A percentile compares a stretch with the other conserved stretches of the same genome.
These are phyloP conservation scores for Engraulis encrasicolus DNA, from an alignment of 2,113 vertebrate species.

Conservation along the genomic window DNA sequence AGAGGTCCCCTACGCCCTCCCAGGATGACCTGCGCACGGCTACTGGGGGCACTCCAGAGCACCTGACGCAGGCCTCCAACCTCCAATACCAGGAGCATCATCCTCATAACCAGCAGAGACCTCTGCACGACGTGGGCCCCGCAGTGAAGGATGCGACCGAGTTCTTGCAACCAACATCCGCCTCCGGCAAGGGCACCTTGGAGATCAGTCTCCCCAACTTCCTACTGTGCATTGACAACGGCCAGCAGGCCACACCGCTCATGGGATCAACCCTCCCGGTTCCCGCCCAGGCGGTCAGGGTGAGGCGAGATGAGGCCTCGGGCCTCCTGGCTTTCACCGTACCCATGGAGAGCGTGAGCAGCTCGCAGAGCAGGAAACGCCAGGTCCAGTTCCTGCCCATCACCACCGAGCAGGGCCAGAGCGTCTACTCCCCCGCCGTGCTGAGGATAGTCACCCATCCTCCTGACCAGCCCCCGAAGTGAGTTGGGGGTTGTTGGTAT, in stretches of 20 bases:
- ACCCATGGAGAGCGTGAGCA: neutral
- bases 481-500: no score
- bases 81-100: no score
- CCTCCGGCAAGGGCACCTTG: neutral
- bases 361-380: neutral
- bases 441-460: neutral
- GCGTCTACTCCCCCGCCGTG: neutral
- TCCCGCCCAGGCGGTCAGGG: neutral
- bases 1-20: neutral
- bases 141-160: neutral
- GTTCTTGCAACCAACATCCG: neutral
- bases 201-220: neutral
- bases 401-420: neutral
- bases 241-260: neutral
- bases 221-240: neutral
- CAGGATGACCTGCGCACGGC: neutral
- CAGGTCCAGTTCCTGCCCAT: neutral
- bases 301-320: neutral
- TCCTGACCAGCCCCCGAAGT: neutral
- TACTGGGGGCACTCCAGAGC: neutral
- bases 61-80: no score
- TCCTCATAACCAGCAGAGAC: neutral
- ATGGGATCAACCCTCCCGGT: neutral
- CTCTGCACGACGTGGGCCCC: neutral
- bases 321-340: neutral